Base-by-base conservation (phyloP, 2,113 vertebrate species). In the Clupea harengus region DNA sequence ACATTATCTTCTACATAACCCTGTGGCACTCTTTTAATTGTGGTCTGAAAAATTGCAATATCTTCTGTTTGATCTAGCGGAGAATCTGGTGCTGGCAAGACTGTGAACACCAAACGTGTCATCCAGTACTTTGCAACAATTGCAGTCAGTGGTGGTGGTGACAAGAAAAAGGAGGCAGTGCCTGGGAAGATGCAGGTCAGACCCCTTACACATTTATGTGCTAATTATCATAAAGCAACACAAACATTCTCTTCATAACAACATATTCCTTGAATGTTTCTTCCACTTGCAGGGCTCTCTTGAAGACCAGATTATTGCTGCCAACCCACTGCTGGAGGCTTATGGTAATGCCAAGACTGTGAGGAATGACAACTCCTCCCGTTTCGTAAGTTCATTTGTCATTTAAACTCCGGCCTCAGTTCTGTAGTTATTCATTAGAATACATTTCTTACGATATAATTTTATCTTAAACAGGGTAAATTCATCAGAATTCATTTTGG, bases 321-420 rank as follows among this genome's bases (percentile, higher is more conserved):
- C 94, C 0, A 95, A 95, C 82, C 94, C 94, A 11, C 89, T 97
- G 87, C 72, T 97, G 86, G 96, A 97, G 46, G 96, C 96, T 86
- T 97, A 96, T 90, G 96, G 96, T 89, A 97, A 97, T 0, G 96
- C 96, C 93, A 97, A 97, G 88, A 97, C 96, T 0, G 95, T 97
- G 94, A 96, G 96, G 92, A 97, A 97, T 83, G 96, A 97, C 94
- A 97, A 97, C 81, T 97, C 96, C 0, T 97, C 96, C 0, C 96
- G 96, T 25, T 97, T 97, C 91, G 96, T 97, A 89, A 96, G 96
- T 95, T 28, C 17, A 39, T 44, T 78, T 64, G 22, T 22, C 4
- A 54, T 6, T 9, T 11, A 11, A 6, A 49, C 50, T 15, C 50
- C 2, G 15, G 10, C 50, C 90, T 0, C n/a, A 44, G 45, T 52